A percentile compares a stretch with the other conserved stretches of the same genome.
Evolutionary conservation across 2,113 vertebrate species (phyloP).

Genomic region (Sprattus sprattus): DNA sequence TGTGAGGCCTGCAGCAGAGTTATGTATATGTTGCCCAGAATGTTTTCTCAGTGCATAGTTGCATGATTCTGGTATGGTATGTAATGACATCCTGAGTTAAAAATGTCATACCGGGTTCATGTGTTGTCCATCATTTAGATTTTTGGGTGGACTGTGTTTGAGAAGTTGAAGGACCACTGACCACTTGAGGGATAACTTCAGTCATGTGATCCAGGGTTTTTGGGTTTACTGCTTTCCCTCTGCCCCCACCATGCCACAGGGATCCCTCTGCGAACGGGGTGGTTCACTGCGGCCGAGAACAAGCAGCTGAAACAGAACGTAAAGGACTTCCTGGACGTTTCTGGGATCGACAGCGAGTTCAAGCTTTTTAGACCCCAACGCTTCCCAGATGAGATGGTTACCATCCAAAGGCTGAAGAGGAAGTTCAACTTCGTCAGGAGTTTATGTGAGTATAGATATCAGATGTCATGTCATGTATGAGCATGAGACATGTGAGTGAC

Average conservation of each 20-base stretch:
- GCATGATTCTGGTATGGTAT: too few species aligned
- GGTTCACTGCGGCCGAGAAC: constrained; percentile 58
- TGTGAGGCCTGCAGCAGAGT: too few species aligned
- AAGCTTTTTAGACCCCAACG: constrained; percentile 62
- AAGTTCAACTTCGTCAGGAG: constrained; percentile 53
- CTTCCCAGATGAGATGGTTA: constrained; percentile 34
- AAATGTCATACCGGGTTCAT: too few species aligned
- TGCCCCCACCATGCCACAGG: constrained; percentile 44
- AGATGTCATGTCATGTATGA: not conserved
- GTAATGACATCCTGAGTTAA: too few species aligned
- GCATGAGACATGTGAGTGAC: too few species aligned
- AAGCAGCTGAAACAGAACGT: constrained; percentile 55
- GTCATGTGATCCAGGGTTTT: constrained; percentile 42
- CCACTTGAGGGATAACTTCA: too few species aligned
- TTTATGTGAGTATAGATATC: constrained; percentile 53
- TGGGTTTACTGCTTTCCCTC: constrained; percentile 93
- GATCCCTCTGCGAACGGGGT: constrained; percentile 50
- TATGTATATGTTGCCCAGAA: too few species aligned
- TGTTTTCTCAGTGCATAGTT: too few species aligned
- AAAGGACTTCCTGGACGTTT: constrained; percentile 59
- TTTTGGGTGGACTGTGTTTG: too few species aligned
- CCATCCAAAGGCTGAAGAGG: constrained; percentile 47
- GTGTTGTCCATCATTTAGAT: too few species aligned
- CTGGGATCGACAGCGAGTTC: constrained; percentile 47
- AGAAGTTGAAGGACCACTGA: too few species aligned